These are phyloP conservation scores for Ips typographus DNA, from an alignment of 1,140 invertebrate genomes.

Conservation along the genomic window DNA sequence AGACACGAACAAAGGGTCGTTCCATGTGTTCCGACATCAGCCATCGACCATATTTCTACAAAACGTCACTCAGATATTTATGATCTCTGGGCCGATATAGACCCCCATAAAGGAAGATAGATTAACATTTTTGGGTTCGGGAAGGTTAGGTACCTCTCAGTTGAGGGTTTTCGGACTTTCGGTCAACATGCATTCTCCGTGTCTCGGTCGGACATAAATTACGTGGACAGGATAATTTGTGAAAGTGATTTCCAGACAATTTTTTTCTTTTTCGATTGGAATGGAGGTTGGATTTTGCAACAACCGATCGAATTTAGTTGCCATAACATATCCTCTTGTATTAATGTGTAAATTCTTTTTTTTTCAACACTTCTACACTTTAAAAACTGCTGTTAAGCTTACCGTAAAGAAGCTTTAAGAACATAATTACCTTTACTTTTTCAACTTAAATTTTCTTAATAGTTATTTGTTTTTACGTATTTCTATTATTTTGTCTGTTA, in stretches of 20 bases:
- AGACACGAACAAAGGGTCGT: conserved; percentile 19
- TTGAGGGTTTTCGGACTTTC: conserved; percentile 19
- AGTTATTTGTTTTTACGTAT: too few relatives aligned
- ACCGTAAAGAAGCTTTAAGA: too few relatives aligned
- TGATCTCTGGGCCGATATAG: conserved; percentile 20
- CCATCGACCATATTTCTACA: conserved; percentile 22
- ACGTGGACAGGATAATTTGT: conserved; percentile 2
- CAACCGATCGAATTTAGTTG: neutral
- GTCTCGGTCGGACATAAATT: conserved; percentile 13
- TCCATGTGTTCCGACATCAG: conserved; percentile 16
- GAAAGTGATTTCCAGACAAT: conserved; percentile 5
- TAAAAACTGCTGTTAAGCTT: too few relatives aligned
- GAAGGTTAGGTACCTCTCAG: conserved; percentile 24
- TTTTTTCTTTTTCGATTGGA: neutral
- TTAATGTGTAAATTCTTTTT: too few relatives aligned
- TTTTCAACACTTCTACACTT: too few relatives aligned
- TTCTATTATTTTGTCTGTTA: too few relatives aligned
- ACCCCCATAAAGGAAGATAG: conserved; percentile 31
- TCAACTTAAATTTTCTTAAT: too few relatives aligned
- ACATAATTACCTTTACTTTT: too few relatives aligned
- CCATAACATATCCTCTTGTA: too few relatives aligned
- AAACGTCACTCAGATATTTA: conserved; percentile 34
- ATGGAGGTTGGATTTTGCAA: neutral
- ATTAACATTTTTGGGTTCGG: conserved; percentile 33
- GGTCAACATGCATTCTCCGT: conserved; percentile 13